Percentiles rank a stretch among this genome's conserved stretches.
phyloP scores from a whole-genome alignment of 2,113 vertebrate species.

The Nothoprocta perdicaria region DNA sequence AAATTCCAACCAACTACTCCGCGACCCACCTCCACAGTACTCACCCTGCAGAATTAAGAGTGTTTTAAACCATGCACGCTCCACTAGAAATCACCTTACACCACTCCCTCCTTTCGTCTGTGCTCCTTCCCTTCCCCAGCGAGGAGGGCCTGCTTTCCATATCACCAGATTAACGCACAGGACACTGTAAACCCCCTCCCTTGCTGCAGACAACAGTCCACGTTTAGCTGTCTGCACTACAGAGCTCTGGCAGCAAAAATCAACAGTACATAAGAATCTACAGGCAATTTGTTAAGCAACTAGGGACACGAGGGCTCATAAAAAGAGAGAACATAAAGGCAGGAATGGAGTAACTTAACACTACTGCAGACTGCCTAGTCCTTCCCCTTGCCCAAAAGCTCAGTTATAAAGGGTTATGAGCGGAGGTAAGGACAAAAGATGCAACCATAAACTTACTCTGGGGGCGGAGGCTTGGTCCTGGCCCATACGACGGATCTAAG shows the following conservation, averaged over 20 bases:
- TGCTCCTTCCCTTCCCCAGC: background rate
- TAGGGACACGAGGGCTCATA: background rate
- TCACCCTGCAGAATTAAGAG: background rate
- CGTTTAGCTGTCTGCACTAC: background rate
- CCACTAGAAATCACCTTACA: background rate
- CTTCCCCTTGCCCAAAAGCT: background rate
- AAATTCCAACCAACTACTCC: background rate
- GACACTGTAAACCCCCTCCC: background rate
- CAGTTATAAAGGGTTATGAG: background rate
- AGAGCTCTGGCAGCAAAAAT: background rate
- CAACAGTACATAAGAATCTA: background rate
- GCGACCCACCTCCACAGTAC: background rate
- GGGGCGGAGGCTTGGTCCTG: conserved; percentile 99
- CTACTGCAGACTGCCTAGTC: background rate
- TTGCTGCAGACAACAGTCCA: background rate
- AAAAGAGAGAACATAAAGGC: background rate
- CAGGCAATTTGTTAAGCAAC: background rate
- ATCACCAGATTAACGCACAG: background rate
- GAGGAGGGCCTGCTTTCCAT: background rate
- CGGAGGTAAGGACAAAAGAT: background rate
- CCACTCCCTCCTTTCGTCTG: background rate
- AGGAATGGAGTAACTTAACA: background rate
- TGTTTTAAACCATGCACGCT: background rate
- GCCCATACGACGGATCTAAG: conserved; percentile 99
- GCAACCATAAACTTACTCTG: conserved; percentile 85